Evolutionary conservation across 2,797 vertebrate species (phyloP).

Genomic region (Setipinna tenuifilis): DNA sequence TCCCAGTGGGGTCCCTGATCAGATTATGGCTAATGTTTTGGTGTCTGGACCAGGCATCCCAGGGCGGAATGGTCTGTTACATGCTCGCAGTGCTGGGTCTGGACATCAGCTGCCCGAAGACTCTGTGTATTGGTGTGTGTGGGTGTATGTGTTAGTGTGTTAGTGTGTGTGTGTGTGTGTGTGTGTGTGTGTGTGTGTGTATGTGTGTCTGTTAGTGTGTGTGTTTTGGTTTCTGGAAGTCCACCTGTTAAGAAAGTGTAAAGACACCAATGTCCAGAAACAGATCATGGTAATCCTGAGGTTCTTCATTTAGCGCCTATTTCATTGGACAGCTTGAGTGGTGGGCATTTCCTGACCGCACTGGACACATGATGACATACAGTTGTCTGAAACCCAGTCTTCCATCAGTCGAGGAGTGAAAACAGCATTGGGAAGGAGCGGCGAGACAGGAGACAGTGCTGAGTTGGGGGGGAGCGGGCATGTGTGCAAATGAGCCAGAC

Average conservation of each 20-base stretch:
- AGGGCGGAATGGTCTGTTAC: neutral
- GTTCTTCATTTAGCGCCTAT: too few species aligned
- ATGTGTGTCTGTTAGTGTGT: too few species aligned
- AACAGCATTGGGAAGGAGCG: neutral
- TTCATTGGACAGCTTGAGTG: too few species aligned
- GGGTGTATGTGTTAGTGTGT: neutral
- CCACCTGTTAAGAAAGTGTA: neutral
- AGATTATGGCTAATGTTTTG: neutral
- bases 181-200: slow-evolving; percentile 15
- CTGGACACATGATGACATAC: too few species aligned
- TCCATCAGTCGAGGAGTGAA: neutral
- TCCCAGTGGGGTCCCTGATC: slow-evolving; percentile 18
- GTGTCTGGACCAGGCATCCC: neutral
- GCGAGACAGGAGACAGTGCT: neutral
- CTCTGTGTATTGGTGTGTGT: slow-evolving; percentile 14
- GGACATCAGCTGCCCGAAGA: neutral
- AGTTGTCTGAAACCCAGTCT: neutral
- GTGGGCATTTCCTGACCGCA: too few species aligned
- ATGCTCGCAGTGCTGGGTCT: neutral
- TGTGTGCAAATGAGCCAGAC: slow-evolving; percentile 4
- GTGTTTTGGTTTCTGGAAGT: neutral
- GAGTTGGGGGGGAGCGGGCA: neutral
- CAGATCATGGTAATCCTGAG: neutral
- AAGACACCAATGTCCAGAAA: neutral
- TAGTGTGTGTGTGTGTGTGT: slow-evolving; percentile 24